These are phyloP conservation scores for Dynastes maya DNA, from an alignment of 2,888 invertebrate species.

Conservation along the genomic window DNA sequence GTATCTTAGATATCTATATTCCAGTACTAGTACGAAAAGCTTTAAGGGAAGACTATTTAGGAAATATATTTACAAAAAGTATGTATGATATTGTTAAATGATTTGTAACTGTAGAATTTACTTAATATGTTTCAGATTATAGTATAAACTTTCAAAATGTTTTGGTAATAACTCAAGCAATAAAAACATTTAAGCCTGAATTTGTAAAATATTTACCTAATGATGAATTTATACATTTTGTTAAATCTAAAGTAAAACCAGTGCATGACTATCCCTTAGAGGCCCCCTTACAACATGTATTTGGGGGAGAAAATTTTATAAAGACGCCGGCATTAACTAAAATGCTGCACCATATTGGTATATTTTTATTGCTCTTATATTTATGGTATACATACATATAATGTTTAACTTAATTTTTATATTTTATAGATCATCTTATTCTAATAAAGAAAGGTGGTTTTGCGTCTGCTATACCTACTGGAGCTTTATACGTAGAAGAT, in stretches of 20 bases:
- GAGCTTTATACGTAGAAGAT: constrained; percentile 69
- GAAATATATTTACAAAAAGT: constrained; percentile 62
- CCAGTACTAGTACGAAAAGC: constrained; percentile 72
- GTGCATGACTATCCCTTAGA: constrained; percentile 70
- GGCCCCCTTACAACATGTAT: constrained; percentile 71
- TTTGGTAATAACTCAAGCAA: constrained; percentile 74
- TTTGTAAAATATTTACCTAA: constrained; percentile 68
- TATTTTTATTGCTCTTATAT: constrained; percentile 18
- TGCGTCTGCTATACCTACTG: constrained; percentile 68
- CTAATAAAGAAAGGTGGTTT: constrained; percentile 73
- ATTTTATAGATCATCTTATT: constrained; percentile 72
- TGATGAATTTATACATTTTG: constrained; percentile 67
- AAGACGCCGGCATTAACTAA: constrained; percentile 73
- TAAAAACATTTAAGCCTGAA: constrained; percentile 63
- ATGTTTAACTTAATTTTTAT: background rate
- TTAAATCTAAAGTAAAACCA: constrained; percentile 66
- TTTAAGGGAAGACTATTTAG: constrained; percentile 72
- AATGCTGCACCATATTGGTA: constrained; percentile 65
- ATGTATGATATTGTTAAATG: constrained; percentile 52
- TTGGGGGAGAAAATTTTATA: constrained; percentile 76
- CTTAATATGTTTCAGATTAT: constrained; percentile 50
- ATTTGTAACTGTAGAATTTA: constrained; percentile 30
- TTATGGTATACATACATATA: background rate
- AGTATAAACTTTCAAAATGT: constrained; percentile 65
- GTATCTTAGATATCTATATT: constrained; percentile 75